Conservation (phyloP, 1,140 invertebrate genomes). For the Magallana ariakensis region DNA sequence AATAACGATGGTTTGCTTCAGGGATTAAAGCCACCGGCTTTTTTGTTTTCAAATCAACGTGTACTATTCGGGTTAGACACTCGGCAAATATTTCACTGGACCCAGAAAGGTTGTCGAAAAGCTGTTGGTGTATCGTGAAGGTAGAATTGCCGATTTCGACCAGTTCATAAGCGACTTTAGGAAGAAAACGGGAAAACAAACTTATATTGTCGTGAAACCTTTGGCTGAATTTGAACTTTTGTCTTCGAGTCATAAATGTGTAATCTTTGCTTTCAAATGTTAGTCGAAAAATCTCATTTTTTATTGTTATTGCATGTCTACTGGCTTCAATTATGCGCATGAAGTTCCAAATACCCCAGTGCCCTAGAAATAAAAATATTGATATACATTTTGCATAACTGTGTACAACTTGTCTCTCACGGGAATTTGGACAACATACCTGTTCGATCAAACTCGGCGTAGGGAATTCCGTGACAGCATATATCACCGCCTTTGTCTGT, state of each 20-base stretch:
- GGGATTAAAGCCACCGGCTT: background rate
- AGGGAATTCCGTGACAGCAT: background rate
- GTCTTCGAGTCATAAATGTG: background rate
- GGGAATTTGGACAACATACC: background rate
- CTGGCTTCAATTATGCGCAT: background rate
- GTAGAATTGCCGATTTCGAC: background rate
- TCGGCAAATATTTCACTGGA: conserved; percentile 2
- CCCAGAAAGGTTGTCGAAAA: background rate
- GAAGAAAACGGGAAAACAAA: conserved; percentile 7
- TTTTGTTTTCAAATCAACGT: background rate
- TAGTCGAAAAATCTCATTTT: background rate
- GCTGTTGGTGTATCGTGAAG: background rate
- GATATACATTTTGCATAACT: too few species aligned
- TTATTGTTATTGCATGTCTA: background rate
- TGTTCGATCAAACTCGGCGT: conserved; percentile 14
- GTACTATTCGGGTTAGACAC: background rate
- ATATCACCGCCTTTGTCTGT: background rate
- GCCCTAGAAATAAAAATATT: background rate
- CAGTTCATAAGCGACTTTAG: background rate
- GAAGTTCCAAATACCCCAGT: conserved; percentile 23
- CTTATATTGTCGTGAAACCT: conserved; percentile 8
- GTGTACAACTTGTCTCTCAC: too few species aligned
- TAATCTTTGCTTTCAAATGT: background rate
- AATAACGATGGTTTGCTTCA: background rate
- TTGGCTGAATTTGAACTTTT: background rate